phyloP scores from a whole-genome alignment of 2,888 invertebrate genomes.

The Drosophila nigricruria region DNA sequence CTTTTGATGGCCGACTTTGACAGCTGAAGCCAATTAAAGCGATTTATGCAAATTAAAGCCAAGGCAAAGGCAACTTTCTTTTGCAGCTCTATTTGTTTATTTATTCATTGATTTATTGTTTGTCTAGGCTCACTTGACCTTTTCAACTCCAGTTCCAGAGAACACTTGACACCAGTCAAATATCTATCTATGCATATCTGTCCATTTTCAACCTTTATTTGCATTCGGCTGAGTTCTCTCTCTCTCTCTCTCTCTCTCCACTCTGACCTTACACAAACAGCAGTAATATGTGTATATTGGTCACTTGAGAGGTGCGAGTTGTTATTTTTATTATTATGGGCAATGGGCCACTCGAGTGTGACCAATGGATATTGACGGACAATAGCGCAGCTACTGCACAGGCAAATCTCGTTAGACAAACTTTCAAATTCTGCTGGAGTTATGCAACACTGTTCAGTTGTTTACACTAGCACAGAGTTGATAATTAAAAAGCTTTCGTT shows the following conservation, averaged over 20 bases:
- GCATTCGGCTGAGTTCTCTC: constrained; percentile 43
- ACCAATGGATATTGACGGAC: constrained; percentile 13
- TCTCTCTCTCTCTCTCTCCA: constrained; percentile 3
- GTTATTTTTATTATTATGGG: constrained; percentile 31
- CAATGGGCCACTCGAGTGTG: constrained; percentile 21
- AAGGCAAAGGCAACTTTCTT: constrained; percentile 1
- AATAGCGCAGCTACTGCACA: neutral
- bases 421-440: neutral
- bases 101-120: constrained; percentile 24
- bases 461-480: neutral
- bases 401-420: neutral
- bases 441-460: neutral
- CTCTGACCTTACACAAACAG: constrained; percentile 62
- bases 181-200: constrained; percentile 1
- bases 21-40: constrained; percentile 60
- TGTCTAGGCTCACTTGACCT: constrained; percentile 47
- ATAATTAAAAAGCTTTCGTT: neutral
- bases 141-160: constrained; percentile 53
- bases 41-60: constrained; percentile 52
- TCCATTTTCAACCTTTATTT: constrained; percentile 56
- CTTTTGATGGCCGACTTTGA: constrained; percentile 61
- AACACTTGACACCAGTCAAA: constrained; percentile 66
- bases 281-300: constrained; percentile 24
- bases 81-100: constrained; percentile 14
- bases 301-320: constrained; percentile 42